phyloP scores from a whole-genome alignment of 2,888 invertebrate genomes.

The Crepidodera aurea region DNA sequence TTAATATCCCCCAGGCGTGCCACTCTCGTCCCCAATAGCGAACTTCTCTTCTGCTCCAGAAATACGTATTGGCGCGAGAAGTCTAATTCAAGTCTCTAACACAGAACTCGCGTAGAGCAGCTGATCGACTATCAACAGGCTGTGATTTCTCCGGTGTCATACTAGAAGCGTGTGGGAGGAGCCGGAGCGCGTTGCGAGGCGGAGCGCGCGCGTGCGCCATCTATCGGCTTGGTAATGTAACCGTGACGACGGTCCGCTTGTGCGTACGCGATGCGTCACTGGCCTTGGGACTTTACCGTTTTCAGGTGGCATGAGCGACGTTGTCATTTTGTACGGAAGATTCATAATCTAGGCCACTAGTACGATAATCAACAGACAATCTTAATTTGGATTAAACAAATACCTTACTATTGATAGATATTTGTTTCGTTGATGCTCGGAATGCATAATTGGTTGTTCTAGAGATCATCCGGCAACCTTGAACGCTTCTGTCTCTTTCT shows the following conservation, averaged over 20 bases:
- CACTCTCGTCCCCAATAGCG: background rate
- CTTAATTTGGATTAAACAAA: no score
- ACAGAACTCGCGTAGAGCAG: slow-evolving; percentile 55
- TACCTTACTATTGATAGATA: no score
- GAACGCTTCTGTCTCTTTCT: no score
- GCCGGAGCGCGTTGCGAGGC: slow-evolving; percentile 58
- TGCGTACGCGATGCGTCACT: slow-evolving; percentile 56
- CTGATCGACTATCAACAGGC: slow-evolving; percentile 63
- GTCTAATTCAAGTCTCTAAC: slow-evolving; percentile 1
- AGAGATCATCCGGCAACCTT: no score
- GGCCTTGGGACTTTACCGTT: slow-evolving; percentile 48
- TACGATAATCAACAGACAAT: slow-evolving; percentile 18
- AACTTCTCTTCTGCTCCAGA: background rate
- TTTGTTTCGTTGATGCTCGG: no score
- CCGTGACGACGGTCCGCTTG: slow-evolving; percentile 58
- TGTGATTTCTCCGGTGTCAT: slow-evolving; percentile 58
- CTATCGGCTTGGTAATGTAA: slow-evolving; percentile 55
- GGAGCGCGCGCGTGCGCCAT: slow-evolving; percentile 58
- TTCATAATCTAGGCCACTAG: slow-evolving; percentile 21
- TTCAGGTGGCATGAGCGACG: slow-evolving; percentile 27
- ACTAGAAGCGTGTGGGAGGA: slow-evolving; percentile 56
- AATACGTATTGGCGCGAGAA: slow-evolving; percentile 1
- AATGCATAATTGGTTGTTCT: no score
- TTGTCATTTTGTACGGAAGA: slow-evolving; percentile 12
- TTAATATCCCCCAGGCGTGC: slow-evolving; percentile 38